Evolutionary conservation across 92 coral and sea anemone species (phyloP).

Genomic region (Palythoa caribaeorum): DNA sequence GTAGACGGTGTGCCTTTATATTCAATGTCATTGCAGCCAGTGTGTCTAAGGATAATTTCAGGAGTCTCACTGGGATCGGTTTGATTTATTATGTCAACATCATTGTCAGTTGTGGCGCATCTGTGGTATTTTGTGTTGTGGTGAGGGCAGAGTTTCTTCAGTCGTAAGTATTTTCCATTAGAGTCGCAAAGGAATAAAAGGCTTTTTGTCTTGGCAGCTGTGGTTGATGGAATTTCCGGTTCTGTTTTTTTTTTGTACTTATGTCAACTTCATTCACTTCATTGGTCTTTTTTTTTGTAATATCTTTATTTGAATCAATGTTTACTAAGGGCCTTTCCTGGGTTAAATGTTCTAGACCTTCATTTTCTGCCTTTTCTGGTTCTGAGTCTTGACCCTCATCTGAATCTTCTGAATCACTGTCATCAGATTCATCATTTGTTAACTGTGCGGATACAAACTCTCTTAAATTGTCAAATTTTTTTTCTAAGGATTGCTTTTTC

Average conservation of each 20-base stretch:
- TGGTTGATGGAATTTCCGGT: slow-evolving; percentile 24
- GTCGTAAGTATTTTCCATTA: slow-evolving; percentile 20
- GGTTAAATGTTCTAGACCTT: not conserved
- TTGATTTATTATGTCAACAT: not conserved
- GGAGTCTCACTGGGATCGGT: not conserved
- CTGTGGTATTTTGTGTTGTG: not conserved
- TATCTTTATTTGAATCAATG: not conserved
- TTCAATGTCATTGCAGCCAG: slow-evolving; percentile 33
- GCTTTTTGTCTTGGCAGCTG: slow-evolving; percentile 21
- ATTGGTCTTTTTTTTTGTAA: not conserved
- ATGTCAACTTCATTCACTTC: slow-evolving; percentile 2
- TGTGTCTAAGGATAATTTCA: slow-evolving; percentile 1
- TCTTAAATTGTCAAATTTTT: not conserved
- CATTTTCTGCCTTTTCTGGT: not conserved
- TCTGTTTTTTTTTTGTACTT: slow-evolving; percentile 3
- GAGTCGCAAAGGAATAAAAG: slow-evolving; percentile 24
- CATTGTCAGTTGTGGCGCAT: not conserved
- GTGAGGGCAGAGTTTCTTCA: slow-evolving; percentile 22
- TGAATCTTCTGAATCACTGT: not conserved
- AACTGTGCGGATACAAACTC: not conserved
- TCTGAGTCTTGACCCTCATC: not conserved
- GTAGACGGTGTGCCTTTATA: slow-evolving; percentile 1
- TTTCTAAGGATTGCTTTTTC: not conserved
- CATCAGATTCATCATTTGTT: not conserved
- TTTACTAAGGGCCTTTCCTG: not conserved